Conservation (phyloP, 2,113 vertebrate genomes). For the Oriolus oriolus region DNA sequence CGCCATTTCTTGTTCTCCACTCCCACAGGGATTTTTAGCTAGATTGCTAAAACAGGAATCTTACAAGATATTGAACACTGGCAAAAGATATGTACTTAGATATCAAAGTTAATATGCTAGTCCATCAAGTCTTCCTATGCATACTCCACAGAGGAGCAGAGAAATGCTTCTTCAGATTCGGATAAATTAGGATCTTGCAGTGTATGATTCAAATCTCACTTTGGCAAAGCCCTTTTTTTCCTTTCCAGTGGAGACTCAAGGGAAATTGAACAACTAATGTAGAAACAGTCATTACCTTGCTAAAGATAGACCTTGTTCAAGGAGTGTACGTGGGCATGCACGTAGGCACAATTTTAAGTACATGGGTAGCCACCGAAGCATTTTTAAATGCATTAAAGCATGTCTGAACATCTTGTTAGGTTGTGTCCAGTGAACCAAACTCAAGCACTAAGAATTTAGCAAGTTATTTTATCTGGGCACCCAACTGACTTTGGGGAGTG, state of each 20-base stretch:
- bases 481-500: neutral
- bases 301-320: neutral
- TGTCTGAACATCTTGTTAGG: neutral
- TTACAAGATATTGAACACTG: neutral
- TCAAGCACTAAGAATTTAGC: neutral
- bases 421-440: neutral
- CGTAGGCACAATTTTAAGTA: neutral
- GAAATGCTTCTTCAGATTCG: neutral
- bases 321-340: rapidly evolving
- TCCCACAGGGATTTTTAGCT: neutral
- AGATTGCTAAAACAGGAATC: neutral
- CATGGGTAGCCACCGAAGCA: rapidly evolving
- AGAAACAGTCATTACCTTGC: neutral
- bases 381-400: constrained; percentile 3
- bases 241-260: neutral
- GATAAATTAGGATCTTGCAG: neutral
- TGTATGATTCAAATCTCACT: neutral
- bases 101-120: neutral
- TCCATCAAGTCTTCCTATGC: neutral
- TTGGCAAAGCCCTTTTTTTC: neutral
- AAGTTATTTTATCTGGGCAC: neutral
- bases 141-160: neutral
- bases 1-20: neutral
- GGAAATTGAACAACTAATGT: neutral
- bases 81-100: neutral